These are phyloP conservation scores for Epinephelus lanceolatus DNA, from an alignment of 2,113 vertebrate genomes.

Conservation along the genomic window DNA sequence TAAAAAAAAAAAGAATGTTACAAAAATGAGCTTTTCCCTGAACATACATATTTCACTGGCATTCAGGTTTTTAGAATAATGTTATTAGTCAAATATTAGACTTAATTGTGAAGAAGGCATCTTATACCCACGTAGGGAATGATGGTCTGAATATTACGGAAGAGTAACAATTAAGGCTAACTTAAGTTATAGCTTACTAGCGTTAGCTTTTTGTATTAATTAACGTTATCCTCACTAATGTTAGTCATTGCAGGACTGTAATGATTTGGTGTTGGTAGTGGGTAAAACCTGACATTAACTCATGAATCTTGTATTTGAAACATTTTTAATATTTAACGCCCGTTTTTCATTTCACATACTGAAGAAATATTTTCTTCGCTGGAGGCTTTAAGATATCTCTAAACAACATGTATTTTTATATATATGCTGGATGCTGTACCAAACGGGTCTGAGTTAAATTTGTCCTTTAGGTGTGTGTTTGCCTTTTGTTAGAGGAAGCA, in stretches of 20 bases:
- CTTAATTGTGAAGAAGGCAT: neutral
- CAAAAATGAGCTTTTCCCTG: neutral
- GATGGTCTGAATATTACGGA: too few species aligned
- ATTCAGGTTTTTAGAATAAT: neutral
- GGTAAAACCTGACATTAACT: neutral
- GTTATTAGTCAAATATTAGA: neutral
- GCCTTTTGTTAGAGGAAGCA: slow-evolving; percentile 50
- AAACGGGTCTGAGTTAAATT: neutral
- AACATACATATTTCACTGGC: neutral
- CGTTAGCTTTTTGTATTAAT: neutral
- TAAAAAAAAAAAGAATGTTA: too few species aligned
- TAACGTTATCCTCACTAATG: neutral
- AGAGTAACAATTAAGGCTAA: too few species aligned
- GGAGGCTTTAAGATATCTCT: neutral
- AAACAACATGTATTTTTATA: neutral
- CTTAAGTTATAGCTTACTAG: neutral
- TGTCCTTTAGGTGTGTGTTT: neutral
- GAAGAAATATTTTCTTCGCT: neutral
- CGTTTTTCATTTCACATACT: neutral
- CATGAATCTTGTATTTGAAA: neutral
- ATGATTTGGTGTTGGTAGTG: neutral
- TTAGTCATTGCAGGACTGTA: neutral
- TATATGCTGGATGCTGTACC: neutral
- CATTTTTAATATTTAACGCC: neutral
- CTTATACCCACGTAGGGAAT: neutral